These are phyloP conservation scores for Rotaria macrura DNA, from an alignment of 2,888 invertebrate genomes.

Conservation along the genomic window DNA sequence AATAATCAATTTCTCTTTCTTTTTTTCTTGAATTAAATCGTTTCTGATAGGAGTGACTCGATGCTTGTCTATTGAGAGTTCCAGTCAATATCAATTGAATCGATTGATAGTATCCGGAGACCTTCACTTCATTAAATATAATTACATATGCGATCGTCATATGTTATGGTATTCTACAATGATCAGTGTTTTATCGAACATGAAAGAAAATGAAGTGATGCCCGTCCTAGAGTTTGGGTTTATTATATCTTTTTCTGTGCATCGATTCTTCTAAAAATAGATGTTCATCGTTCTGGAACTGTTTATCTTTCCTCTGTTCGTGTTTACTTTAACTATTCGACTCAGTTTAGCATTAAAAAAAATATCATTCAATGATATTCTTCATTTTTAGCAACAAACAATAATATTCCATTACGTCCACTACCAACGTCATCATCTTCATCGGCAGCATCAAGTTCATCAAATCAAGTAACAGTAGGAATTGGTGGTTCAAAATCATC, in stretches of 20 bases:
- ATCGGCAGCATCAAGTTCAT: not conserved
- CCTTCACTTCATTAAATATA: not conserved
- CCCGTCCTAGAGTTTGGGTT: too few relatives aligned
- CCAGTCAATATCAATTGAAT: not conserved
- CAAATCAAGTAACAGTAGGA: not conserved
- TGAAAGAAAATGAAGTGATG: too few relatives aligned
- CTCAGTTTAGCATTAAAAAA: too few relatives aligned
- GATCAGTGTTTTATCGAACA: too few relatives aligned
- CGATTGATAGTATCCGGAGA: not conserved
- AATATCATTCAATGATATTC: too few relatives aligned
- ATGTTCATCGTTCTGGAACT: too few relatives aligned
- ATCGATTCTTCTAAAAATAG: too few relatives aligned
- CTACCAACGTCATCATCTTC: not conserved
- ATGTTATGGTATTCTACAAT: too few relatives aligned
- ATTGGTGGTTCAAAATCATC: not conserved
- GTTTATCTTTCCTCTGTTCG: too few relatives aligned
- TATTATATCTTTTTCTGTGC: too few relatives aligned
- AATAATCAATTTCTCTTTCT: not conserved
- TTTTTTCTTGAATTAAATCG: not conserved
- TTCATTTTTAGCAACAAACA: not conserved
- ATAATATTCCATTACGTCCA: constrained; percentile 6
- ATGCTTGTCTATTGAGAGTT: not conserved
- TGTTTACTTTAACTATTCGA: too few relatives aligned
- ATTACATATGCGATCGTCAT: not conserved
- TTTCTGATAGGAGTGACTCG: not conserved